Conservation (phyloP, 2,888 invertebrate species). For the Harmothoe impar region DNA sequence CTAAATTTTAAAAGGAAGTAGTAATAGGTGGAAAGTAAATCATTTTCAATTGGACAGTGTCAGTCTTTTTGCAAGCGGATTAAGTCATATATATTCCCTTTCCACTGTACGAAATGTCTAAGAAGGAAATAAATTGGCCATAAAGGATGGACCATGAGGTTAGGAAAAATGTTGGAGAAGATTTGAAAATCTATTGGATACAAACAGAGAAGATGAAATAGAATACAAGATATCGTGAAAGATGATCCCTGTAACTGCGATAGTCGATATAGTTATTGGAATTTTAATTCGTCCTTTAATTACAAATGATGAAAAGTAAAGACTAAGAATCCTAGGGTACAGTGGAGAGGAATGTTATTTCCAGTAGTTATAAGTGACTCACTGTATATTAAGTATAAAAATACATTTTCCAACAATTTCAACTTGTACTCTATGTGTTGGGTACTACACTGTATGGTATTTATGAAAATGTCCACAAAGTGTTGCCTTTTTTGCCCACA, state of each 20-base stretch:
- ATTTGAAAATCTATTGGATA: background rate
- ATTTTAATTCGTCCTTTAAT: background rate
- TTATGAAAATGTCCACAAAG: background rate
- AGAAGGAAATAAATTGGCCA: background rate
- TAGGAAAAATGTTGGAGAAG: background rate
- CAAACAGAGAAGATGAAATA: conserved; percentile 20
- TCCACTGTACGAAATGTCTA: conserved; percentile 37
- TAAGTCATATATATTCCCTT: background rate
- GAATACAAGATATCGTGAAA: background rate
- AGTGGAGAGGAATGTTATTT: conserved; percentile 16
- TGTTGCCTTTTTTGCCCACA: too few relatives aligned
- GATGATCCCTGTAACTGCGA: too few relatives aligned
- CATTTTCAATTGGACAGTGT: background rate
- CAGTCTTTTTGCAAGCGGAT: background rate
- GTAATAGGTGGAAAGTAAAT: too few relatives aligned
- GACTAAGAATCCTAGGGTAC: conserved; percentile 36
- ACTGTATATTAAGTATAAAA: background rate
- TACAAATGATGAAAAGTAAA: background rate
- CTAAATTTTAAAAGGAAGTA: too few relatives aligned
- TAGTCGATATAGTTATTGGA: too few relatives aligned
- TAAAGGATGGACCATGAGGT: background rate
- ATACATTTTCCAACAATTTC: background rate
- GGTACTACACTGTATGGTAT: background rate
- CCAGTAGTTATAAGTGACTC: conserved; percentile 11
- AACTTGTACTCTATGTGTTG: background rate